Base-by-base conservation (phyloP, 1,140 invertebrate species). In the Centruroides vittatus region DNA sequence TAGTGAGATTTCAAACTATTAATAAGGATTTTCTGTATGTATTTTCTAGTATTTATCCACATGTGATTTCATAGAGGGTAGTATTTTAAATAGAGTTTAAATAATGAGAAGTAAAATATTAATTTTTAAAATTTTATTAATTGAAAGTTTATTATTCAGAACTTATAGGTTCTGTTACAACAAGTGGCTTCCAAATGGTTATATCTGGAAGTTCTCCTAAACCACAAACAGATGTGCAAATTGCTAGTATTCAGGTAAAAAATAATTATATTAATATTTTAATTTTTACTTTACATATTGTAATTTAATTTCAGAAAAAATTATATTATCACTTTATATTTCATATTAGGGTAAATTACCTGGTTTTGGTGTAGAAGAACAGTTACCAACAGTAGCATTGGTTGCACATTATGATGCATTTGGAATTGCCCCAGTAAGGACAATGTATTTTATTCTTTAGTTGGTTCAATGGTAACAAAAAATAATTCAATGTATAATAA, bases 321-420 rank as follows among this genome's bases (percentile, higher is more conserved):
- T 61, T 62, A 59, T 35, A 59, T 13, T 36, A 12, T 58, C 55
- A 52, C 52, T 36, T 36, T 13, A n/a, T 66, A 23, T 63, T 65
- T 68, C 59, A 12, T 76, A 91, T 60, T 82, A 95, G 76, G 93
- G 90, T 23, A 90, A 91, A 73, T 75, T 98, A 54, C 76, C 84
- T 55, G 89, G 89, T 0, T 82, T 82, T 68, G 88, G 87, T 60
- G 76, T 79, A 10, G 84, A 85, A 69, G 86, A 86, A 62, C 88
- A 89, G 74, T 77, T 81, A 65, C 89, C 91, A 47, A 92, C 90
- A 11, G 85, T 97, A 65, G 82, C 88, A 3, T 76, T 98, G 65
- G 88, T 93, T 23, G 87, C 93, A 5, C 89, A 97, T 78, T 94
- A 98, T 70, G 94, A 98, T 72, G 85, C 89, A 41, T 84, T 86